Percentiles rank a stretch among this genome's conserved stretches.
These are phyloP conservation scores for Mythimna impura DNA, from an alignment of 2,888 invertebrate genomes.

Conservation along the genomic window DNA sequence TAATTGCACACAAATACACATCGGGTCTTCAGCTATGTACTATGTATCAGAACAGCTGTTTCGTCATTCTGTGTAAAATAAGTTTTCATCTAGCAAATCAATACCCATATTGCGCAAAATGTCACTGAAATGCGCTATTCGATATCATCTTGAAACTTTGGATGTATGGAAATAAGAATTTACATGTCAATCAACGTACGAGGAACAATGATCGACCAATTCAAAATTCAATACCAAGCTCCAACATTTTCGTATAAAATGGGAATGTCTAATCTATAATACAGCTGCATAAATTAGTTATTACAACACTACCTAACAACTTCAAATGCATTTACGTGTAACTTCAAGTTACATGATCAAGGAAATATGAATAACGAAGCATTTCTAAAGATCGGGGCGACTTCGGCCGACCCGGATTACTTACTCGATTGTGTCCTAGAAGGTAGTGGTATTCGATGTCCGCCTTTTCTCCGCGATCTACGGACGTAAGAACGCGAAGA, in stretches of 20 bases:
- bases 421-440: conserved; percentile 95
- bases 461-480: conserved; percentile 97
- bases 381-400: conserved; percentile 80
- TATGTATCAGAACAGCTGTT: conserved; percentile 87
- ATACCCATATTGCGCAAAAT: conserved; percentile 90
- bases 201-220: conserved; percentile 81
- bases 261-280: conserved; percentile 56
- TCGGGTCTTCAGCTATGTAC: conserved; percentile 66
- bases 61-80: conserved; percentile 84
- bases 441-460: conserved; percentile 95
- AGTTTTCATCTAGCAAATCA: conserved; percentile 86
- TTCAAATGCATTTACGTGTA: conserved; percentile 57
- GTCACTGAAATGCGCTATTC: conserved; percentile 86
- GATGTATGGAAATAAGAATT: conserved; percentile 76
- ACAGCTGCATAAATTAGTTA: conserved; percentile 52
- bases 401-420: conserved; percentile 89
- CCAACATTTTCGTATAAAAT: conserved; percentile 65
- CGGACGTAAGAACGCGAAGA: conserved; percentile 97
- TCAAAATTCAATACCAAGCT: conserved; percentile 73
- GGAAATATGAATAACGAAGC: conserved; percentile 79
- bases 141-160: conserved; percentile 73
- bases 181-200: conserved; percentile 80
- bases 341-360: conserved; percentile 69
- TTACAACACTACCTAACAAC: conserved; percentile 38
- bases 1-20: conserved; percentile 68